Evolutionary conservation across 2,797 vertebrate species (phyloP), one percentile per base, ranked within the genome.

Genomic region (Denticeps clupeoides): DNA sequence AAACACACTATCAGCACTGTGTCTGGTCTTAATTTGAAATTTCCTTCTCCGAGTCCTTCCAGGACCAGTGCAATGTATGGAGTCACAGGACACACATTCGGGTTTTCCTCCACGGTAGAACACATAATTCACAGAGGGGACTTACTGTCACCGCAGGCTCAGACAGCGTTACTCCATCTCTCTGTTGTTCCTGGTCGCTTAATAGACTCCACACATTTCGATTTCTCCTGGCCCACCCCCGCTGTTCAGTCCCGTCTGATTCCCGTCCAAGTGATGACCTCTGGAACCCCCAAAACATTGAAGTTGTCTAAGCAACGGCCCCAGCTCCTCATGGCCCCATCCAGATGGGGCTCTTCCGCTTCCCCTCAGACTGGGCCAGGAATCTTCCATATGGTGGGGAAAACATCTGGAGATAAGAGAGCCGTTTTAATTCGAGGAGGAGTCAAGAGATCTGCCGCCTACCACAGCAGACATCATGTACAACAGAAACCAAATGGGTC

Each of bases 381-480:
- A 75, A 41, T 53, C 63, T 68, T 69, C 74, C 70, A 69, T 64
- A 53, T 73, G 71, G 33, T 3, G 55, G 27, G 19, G 29, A 7
- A 32, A 60, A 65, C 65, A 71, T 73, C 61, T 75, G 69, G 57
- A 65, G 62, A 73, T 60, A 57, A 62, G 46, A 60, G 54, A 58
- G 49, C 33, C 7, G 40, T 43, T 57, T 66, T 62, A 54, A 53
- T 52, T 44, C 40, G 13, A 47, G 60, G 50, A 64, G 63, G 58
- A 71, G 67, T 57, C 55, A 55, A 56, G 53, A 56, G 13, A 47
- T 52, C 31, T 7, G 16, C 41, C 24, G 32, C 49, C 41, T 45
- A 65, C 41, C 32, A 52, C 33, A 52, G 57, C 47, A 19, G 52
- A 51, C 46, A 50, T 50, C 53, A 54, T 60, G 54, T 50, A 62